These are phyloP conservation scores for Notarius lentiginosus DNA, from an alignment of 2,113 vertebrate species.

Conservation along the genomic window DNA sequence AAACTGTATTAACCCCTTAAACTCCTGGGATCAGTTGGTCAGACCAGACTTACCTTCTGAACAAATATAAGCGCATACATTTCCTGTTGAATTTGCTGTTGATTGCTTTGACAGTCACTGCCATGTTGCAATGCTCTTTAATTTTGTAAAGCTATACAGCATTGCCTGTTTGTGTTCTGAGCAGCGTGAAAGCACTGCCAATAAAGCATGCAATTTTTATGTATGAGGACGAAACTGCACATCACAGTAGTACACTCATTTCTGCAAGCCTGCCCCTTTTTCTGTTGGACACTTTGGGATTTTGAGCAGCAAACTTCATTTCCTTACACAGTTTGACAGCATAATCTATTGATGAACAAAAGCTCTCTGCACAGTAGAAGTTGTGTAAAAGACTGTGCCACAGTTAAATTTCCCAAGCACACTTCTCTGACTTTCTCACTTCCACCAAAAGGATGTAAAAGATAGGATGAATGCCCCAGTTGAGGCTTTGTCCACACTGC, in stretches of 20 bases:
- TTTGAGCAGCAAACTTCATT: constrained; percentile 67
- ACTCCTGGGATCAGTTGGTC: neutral
- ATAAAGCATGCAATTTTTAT: constrained; percentile 17
- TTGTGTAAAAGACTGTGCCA: constrained; percentile 61
- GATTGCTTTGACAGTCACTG: neutral
- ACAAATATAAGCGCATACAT: neutral
- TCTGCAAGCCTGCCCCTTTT: constrained; percentile 18
- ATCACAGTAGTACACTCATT: constrained; percentile 28
- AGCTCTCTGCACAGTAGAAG: constrained; percentile 54
- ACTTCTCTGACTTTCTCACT: constrained; percentile 38
- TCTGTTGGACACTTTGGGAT: constrained; percentile 37
- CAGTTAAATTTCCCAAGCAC: constrained; percentile 57
- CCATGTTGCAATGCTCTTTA: neutral
- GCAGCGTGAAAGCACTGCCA: neutral
- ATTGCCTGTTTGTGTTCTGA: neutral
- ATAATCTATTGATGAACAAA: constrained; percentile 13
- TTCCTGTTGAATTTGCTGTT: neutral
- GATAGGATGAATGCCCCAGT: constrained; percentile 34
- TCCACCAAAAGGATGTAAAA: constrained; percentile 55
- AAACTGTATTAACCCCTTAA: neutral
- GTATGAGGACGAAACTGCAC: constrained; percentile 3
- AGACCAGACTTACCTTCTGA: neutral
- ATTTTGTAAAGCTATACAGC: neutral
- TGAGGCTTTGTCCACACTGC: constrained; percentile 58
- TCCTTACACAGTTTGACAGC: constrained; percentile 60